Conservation (phyloP, 2,113 vertebrate genomes). For the Thinocorus orbignyianus region DNA sequence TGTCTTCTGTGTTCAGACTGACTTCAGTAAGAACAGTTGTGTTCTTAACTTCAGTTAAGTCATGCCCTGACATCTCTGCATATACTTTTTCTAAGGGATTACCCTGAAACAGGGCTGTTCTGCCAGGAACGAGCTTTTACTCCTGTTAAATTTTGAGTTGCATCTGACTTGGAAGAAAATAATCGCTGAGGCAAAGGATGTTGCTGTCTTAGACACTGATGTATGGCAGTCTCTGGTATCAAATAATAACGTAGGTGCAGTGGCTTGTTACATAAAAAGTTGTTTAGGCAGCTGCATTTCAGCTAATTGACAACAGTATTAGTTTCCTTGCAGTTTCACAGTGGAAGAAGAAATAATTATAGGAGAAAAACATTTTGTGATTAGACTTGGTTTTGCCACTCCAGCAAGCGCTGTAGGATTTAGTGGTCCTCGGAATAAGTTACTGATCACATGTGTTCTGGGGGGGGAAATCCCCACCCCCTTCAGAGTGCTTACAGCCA, state of each 20-base stretch:
- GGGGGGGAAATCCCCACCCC: neutral
- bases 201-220: neutral
- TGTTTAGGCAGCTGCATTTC: neutral
- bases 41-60: neutral
- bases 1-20: neutral
- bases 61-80: neutral
- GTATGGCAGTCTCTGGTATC: fast-evolving
- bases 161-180: neutral
- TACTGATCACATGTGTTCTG: neutral
- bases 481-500: neutral
- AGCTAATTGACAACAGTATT: neutral
- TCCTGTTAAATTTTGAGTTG: neutral
- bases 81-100: neutral
- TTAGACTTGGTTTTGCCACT: neutral
- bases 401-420: neutral
- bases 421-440: neutral
- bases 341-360: neutral
- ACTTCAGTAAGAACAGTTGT: neutral
- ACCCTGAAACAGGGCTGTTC: neutral
- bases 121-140: neutral
- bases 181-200: neutral
- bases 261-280: neutral
- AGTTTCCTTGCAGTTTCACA: neutral
- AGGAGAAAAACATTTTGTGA: neutral
- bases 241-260: neutral